A percentile compares a stretch with the other conserved stretches of the same genome.
Evolutionary conservation across 2,113 vertebrate genomes (phyloP).

Genomic region (Elachura formosa): DNA sequence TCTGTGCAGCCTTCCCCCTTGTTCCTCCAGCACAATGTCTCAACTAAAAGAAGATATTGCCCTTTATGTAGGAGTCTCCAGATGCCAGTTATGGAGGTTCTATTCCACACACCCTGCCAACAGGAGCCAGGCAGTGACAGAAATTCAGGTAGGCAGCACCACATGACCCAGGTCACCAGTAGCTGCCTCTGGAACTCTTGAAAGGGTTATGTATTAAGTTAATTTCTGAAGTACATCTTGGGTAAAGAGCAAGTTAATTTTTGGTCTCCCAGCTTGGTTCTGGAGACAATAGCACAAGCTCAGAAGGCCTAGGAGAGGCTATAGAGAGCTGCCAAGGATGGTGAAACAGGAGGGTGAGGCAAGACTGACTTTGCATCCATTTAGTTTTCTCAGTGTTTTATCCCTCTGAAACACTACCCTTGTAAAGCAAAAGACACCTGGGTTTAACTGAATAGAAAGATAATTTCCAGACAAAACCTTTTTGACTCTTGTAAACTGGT

Average conservation of each 20-base stretch:
- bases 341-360: rapidly evolving
- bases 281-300: not conserved
- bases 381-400: not conserved
- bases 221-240: not conserved
- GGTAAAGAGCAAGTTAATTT: not conserved
- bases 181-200: not conserved
- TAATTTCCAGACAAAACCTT: not conserved
- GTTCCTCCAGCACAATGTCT: rapidly evolving
- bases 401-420: not conserved
- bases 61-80: not conserved
- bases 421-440: not conserved
- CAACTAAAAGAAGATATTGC: not conserved
- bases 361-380: not conserved
- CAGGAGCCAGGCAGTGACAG: not conserved
- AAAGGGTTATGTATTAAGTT: not conserved
- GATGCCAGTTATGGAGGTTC: not conserved
- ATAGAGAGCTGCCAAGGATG: not conserved
- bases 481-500: not conserved
- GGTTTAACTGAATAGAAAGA: not conserved
- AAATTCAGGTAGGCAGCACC: not conserved
- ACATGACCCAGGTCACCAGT: not conserved
- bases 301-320: not conserved
- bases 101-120: not conserved
- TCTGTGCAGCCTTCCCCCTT: not conserved
- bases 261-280: not conserved